A percentile compares a stretch with the other conserved stretches of the same genome.
Conservation (phyloP, 30 jellyfish, hydroid and myxozoan species). For the Aurelia aurita complex sp. Pacific region DNA sequence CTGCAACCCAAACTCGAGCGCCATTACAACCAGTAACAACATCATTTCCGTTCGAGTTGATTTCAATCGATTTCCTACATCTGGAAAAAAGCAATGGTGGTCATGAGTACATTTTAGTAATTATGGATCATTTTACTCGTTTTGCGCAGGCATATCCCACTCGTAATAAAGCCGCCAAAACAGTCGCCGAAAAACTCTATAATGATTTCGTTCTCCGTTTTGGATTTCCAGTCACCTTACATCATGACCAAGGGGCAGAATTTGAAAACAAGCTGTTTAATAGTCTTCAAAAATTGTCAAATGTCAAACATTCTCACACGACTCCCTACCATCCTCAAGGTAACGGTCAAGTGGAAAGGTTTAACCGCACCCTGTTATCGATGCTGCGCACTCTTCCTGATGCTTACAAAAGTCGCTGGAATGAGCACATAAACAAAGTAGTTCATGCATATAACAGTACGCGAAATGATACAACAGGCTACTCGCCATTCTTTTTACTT, state of each 20-base stretch:
- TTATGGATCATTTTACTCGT: slow-evolving; percentile 53
- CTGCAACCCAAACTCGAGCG: background rate
- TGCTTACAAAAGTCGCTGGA: no score
- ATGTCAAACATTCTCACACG: slow-evolving; percentile 36
- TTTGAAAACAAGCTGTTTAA: slow-evolving; percentile 35
- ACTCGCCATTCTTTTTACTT: slow-evolving; percentile 30
- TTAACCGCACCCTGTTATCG: slow-evolving; percentile 28
- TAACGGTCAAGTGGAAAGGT: slow-evolving; percentile 51
- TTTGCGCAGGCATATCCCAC: slow-evolving; percentile 54
- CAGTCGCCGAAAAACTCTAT: slow-evolving; percentile 40
- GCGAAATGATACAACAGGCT: slow-evolving; percentile 10
- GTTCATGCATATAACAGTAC: no score
- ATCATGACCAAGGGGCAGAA: slow-evolving; percentile 67
- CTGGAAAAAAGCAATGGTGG: slow-evolving; percentile 51
- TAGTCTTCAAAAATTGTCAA: slow-evolving; percentile 5
- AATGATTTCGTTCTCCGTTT: slow-evolving; percentile 34
- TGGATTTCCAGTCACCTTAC: slow-evolving; percentile 42
- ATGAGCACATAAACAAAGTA: no score
- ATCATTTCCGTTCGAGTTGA: slow-evolving; percentile 35
- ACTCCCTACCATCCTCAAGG: slow-evolving; percentile 61
- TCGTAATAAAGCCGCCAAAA: slow-evolving; percentile 35
- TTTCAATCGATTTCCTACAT: slow-evolving; percentile 50
- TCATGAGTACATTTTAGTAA: slow-evolving; percentile 40
- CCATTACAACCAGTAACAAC: slow-evolving; percentile 5
- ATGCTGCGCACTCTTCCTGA: slow-evolving; percentile 50